phyloP scores from a whole-genome alignment of 2,113 vertebrate genomes.

The Toxotes jaculatrix region DNA sequence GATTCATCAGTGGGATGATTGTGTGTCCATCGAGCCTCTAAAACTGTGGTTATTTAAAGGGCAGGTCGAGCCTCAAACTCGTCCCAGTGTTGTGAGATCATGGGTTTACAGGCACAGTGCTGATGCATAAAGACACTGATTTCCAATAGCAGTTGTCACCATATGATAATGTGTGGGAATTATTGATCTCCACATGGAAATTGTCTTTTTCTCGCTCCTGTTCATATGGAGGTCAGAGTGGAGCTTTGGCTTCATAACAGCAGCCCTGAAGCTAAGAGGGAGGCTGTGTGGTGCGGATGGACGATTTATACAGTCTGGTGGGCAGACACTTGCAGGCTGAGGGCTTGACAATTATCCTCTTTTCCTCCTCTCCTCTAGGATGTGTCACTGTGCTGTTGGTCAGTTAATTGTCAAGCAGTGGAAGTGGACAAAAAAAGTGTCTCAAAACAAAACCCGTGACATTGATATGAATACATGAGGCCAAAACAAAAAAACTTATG shows the following conservation, averaged over 20 bases:
- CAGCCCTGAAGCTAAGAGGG: not conserved
- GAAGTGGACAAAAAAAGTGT: not conserved
- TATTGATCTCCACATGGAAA: constrained; percentile 46
- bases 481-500: not conserved
- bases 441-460: not conserved
- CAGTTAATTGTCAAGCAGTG: not conserved
- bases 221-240: constrained; percentile 45
- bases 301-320: constrained; percentile 15
- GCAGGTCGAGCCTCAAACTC: constrained; percentile 20
- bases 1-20: constrained; percentile 27
- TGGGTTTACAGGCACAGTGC: not conserved
- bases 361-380: not conserved
- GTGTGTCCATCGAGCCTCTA: not conserved
- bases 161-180: constrained; percentile 26
- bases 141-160: constrained; percentile 8
- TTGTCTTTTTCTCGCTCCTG: not conserved
- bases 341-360: not conserved
- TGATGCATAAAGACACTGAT: not conserved
- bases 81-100: constrained; percentile 4
- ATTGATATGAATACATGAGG: not conserved
- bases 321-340: constrained; percentile 4
- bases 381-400: not conserved
- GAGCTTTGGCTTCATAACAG: not conserved
- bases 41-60: not conserved
- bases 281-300: not conserved